These are phyloP conservation scores for Heliconius eleuchia DNA, from an alignment of 1,140 invertebrate genomes.

Conservation along the genomic window DNA sequence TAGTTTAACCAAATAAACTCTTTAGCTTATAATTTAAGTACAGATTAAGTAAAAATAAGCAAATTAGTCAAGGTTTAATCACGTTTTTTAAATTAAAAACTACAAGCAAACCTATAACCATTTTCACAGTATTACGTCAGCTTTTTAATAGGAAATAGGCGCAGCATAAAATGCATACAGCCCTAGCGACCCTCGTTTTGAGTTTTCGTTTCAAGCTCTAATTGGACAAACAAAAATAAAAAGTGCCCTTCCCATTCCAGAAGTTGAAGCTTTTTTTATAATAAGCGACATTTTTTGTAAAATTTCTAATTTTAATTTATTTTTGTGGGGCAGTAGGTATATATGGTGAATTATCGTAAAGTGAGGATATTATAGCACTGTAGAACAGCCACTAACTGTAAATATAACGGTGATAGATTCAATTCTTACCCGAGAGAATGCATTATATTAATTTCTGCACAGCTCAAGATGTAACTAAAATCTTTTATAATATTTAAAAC, in stretches of 20 bases:
- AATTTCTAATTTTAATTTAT: not conserved
- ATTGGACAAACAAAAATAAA: constrained; percentile 36
- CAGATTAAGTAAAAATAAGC: no score
- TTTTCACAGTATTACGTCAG: constrained; percentile 2
- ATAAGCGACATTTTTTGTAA: not conserved
- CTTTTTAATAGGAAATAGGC: not conserved
- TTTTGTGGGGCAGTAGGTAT: not conserved
- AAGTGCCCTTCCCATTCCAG: constrained; percentile 24
- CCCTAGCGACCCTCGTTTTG: constrained; percentile 16
- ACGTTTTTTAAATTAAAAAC: not conserved
- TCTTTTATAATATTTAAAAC: no score
- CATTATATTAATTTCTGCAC: no score
- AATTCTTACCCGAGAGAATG: no score
- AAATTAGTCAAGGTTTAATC: no score
- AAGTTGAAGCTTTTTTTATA: constrained; percentile 11
- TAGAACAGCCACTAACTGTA: no score
- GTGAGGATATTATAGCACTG: no score
- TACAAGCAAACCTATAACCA: not conserved
- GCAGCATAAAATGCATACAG: constrained; percentile 16
- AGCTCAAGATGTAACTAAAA: no score
- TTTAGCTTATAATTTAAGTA: no score
- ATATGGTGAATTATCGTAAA: no score
- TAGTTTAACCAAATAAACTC: no score
- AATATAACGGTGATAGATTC: no score
- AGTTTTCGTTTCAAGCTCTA: constrained; percentile 29